Percentiles rank a stretch among this genome's conserved stretches.
These are phyloP conservation scores for Proteles cristata DNA, from an alignment of 2,113 vertebrate genomes.

Conservation along the genomic window DNA sequence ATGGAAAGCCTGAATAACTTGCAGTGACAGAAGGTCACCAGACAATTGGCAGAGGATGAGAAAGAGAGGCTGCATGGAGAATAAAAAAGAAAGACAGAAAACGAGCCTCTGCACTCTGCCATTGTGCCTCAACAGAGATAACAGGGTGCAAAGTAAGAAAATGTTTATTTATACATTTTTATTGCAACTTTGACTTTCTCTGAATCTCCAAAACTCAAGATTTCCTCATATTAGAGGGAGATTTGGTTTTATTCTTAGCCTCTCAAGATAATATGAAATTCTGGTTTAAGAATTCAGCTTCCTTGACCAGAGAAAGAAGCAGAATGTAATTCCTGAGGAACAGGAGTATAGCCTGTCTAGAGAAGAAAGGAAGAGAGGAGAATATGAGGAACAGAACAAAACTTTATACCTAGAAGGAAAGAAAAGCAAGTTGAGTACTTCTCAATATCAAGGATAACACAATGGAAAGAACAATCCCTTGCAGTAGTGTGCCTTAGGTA, in stretches of 20 bases:
- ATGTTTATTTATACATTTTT: background rate
- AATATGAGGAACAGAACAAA: background rate
- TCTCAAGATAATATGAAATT: background rate
- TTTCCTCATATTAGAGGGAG: background rate
- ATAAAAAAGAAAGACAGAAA: background rate
- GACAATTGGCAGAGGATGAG: conserved; percentile 13
- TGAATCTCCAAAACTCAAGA: background rate
- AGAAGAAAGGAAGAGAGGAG: background rate
- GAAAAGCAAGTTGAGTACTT: background rate
- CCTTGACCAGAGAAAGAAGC: background rate
- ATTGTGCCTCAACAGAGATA: background rate
- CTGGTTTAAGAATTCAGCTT: background rate
- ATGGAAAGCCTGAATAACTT: background rate
- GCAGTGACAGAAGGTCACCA: conserved; percentile 36
- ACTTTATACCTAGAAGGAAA: background rate
- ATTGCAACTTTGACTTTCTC: conserved; percentile 15
- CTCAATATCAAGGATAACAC: background rate
- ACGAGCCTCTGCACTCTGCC: background rate
- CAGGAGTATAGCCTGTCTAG: background rate
- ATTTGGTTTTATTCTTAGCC: conserved; percentile 19
- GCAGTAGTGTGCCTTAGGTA: background rate
- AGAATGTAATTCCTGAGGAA: background rate
- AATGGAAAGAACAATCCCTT: no score
- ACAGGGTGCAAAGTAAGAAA: background rate
- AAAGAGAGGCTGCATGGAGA: background rate